Percentiles rank a stretch among this genome's conserved stretches.
These are phyloP conservation scores for Labeo catla DNA, from an alignment of 2,113 vertebrate genomes.

Conservation along the genomic window DNA sequence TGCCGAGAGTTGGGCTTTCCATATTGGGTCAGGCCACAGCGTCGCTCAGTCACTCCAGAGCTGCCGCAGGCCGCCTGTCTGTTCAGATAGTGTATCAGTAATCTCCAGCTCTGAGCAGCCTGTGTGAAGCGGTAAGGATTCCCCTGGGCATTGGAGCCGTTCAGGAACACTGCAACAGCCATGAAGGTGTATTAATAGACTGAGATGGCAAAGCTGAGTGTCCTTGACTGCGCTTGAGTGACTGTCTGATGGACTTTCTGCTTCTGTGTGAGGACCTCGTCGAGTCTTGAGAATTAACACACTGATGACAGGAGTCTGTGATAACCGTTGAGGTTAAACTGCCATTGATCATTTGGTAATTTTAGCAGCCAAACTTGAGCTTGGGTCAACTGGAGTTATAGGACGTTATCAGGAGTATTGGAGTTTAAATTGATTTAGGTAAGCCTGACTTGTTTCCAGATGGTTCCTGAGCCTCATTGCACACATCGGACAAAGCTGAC, in stretches of 20 bases:
- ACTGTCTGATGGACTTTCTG: conserved; percentile 29
- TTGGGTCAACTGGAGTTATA: neutral
- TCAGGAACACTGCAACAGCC: conserved; percentile 36
- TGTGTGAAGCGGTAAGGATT: conserved; percentile 35
- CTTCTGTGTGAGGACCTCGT: neutral
- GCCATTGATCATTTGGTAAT: neutral
- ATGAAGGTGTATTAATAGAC: conserved; percentile 42
- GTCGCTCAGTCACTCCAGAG: conserved; percentile 14
- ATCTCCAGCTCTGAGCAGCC: conserved; percentile 36
- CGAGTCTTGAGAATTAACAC: neutral
- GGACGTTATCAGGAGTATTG: neutral
- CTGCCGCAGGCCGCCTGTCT: conserved; percentile 29
- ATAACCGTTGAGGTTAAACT: neutral
- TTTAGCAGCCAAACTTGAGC: conserved; percentile 11
- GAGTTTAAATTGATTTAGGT: conserved; percentile 27
- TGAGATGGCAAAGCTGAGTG: conserved; percentile 28
- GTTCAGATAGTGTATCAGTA: conserved; percentile 36
- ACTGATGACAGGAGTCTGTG: neutral
- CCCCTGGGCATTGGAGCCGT: conserved; percentile 34
- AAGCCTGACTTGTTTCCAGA: conserved; percentile 34
- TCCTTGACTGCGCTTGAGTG: conserved; percentile 20
- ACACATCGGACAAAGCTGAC: neutral
- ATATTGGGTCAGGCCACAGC: conserved; percentile 37
- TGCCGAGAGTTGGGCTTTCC: conserved; percentile 20
- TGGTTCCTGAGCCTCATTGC: conserved; percentile 29